Evolutionary conservation across 1,140 invertebrate genomes (phyloP).

Genomic region (Cydia fagiglandana): DNA sequence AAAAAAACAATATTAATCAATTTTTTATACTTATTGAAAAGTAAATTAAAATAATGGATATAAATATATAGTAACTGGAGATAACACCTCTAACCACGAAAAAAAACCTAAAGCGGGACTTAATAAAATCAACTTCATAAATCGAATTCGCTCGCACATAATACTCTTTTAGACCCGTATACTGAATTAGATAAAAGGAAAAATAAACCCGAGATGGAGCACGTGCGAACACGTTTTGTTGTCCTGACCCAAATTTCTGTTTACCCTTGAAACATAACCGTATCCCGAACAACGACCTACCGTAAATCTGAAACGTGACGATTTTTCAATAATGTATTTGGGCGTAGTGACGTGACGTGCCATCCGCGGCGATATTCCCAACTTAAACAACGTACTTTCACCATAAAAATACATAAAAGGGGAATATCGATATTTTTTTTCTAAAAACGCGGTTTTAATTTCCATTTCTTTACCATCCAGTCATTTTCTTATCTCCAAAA

Average conservation of each 20-base stretch:
- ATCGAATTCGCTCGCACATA: not conserved
- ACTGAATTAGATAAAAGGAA: not conserved
- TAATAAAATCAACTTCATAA: too few species aligned
- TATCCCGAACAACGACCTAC: constrained; percentile 12
- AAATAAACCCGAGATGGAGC: not conserved
- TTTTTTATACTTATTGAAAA: too few species aligned
- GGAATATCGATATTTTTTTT: too few species aligned
- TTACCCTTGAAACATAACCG: constrained; percentile 18
- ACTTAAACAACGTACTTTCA: not conserved
- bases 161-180: not conserved
- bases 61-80: too few species aligned
- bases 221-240: constrained; percentile 22
- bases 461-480: too few species aligned
- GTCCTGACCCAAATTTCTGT: constrained; percentile 17
- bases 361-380: not conserved
- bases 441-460: too few species aligned
- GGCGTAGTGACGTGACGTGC: not conserved
- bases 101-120: too few species aligned
- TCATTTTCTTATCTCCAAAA: too few species aligned
- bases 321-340: constrained; percentile 10
- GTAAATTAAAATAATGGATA: too few species aligned
- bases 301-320: constrained; percentile 28
- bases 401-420: too few species aligned
- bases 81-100: too few species aligned
- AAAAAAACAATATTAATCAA: too few species aligned